phyloP scores from a whole-genome alignment of 1,140 invertebrate species.

The Aplysia californica region DNA sequence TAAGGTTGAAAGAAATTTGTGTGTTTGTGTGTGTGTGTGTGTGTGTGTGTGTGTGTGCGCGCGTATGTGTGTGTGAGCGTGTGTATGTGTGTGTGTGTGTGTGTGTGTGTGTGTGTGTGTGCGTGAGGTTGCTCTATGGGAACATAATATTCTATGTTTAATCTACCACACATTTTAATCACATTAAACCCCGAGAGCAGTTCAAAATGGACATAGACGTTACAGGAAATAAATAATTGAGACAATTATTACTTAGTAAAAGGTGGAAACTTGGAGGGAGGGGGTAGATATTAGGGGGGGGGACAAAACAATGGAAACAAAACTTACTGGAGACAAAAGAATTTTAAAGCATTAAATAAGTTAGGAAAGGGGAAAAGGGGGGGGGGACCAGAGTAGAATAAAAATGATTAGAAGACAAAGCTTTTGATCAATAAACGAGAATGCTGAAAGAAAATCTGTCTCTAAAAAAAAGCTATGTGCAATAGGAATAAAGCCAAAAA shows the following conservation, averaged over 20 bases:
- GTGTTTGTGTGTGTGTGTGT: no score
- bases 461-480: background rate
- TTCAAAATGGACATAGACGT: background rate
- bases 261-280: background rate
- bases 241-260: background rate
- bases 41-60: no score
- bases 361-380: background rate
- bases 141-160: no score
- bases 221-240: background rate
- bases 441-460: background rate
- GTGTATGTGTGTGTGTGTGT: no score
- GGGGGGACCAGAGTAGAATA: background rate
- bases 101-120: no score
- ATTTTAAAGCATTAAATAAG: background rate
- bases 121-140: no score
- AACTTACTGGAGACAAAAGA: background rate
- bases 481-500: constrained; percentile 10
- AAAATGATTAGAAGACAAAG: background rate
- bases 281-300: background rate
- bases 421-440: background rate
- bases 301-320: background rate
- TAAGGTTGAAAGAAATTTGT: no score
- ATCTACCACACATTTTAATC: no score
- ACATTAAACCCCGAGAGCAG: no score
- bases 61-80: no score